Percentiles rank a stretch among this genome's conserved stretches.
These are phyloP conservation scores for Lithophane leautieri DNA, from an alignment of 2,888 invertebrate genomes.

Conservation along the genomic window DNA sequence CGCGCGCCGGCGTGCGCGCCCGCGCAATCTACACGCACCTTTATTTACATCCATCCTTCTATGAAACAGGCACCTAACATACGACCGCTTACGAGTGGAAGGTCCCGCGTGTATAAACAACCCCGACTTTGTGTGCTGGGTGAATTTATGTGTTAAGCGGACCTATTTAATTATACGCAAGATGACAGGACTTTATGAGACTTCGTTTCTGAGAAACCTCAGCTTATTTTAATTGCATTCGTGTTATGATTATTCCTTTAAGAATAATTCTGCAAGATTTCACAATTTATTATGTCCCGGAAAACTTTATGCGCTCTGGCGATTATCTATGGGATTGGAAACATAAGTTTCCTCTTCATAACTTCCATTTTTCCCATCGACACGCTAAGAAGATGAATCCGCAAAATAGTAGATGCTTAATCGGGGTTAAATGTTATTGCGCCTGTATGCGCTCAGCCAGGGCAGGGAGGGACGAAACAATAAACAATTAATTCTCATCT, in stretches of 20 bases:
- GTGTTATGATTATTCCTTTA: background rate
- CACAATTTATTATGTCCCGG: conserved; percentile 5
- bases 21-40: conserved; percentile 78
- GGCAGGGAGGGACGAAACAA: conserved; percentile 73
- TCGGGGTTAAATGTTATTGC: conserved; percentile 65
- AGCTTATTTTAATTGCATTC: conserved; percentile 27
- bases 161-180: conserved; percentile 36
- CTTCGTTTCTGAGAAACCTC: conserved; percentile 33
- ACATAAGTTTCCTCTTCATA: conserved; percentile 11
- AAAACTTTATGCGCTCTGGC: background rate
- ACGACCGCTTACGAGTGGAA: conserved; percentile 79
- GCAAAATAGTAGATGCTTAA: conserved; percentile 16
- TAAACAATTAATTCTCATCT: conserved; percentile 82
- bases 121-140: conserved; percentile 73
- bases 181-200: conserved; percentile 14
- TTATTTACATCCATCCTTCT: conserved; percentile 86
- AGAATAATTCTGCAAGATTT: conserved; percentile 8
- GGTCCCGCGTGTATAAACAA: conserved; percentile 76
- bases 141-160: conserved; percentile 64
- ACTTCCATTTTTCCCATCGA: background rate
- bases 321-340: background rate
- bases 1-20: conserved; percentile 60
- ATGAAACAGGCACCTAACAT: conserved; percentile 78
- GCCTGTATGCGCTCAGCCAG: conserved; percentile 67
- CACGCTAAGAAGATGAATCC: conserved; percentile 19